Evolutionary conservation across 2,113 vertebrate species (phyloP).

Genomic region (Laterallus jamaicensis): DNA sequence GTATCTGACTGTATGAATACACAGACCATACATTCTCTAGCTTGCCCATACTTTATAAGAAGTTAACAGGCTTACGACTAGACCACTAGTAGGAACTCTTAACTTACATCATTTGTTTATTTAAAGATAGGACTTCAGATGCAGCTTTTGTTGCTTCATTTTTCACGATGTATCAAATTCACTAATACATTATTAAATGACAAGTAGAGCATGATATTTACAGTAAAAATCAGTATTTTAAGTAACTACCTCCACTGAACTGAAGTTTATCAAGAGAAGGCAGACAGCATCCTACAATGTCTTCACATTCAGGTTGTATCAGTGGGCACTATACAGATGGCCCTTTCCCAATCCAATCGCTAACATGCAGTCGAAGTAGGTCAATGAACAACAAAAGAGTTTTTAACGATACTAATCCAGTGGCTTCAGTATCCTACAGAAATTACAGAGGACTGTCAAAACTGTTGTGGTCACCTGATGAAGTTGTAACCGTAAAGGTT

Average conservation of each 20-base stretch:
- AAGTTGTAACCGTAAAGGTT: neutral
- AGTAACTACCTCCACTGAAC: neutral
- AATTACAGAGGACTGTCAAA: accelerated
- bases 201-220: neutral
- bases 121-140: neutral
- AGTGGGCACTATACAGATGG: neutral
- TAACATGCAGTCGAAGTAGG: neutral
- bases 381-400: conserved; percentile 6
- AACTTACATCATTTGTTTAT: neutral
- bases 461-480: neutral
- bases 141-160: neutral
- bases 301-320: neutral
- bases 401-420: conserved; percentile 1
- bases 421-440: neutral
- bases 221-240: neutral
- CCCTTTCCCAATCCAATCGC: neutral
- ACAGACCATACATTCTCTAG: neutral
- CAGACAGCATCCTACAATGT: neutral
- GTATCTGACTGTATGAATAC: neutral
- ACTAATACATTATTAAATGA: neutral
- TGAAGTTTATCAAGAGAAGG: neutral
- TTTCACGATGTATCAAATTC: neutral
- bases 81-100: neutral
- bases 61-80: neutral
- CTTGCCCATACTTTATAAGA: neutral